These are phyloP conservation scores for Benitochromis conjunctus DNA, from an alignment of 2,113 vertebrate species.

Conservation along the genomic window DNA sequence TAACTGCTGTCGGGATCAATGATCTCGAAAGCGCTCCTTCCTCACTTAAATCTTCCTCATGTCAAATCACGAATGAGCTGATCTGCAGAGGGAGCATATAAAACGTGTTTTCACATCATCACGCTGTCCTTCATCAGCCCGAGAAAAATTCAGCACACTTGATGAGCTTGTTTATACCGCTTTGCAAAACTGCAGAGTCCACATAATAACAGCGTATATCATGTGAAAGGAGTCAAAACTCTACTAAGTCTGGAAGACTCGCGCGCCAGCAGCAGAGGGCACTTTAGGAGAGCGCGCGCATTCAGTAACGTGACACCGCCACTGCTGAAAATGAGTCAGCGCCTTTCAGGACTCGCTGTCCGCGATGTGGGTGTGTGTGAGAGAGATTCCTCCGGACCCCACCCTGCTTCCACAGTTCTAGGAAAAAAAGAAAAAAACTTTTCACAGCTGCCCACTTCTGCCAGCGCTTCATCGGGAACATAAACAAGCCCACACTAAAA, in stretches of 20 bases:
- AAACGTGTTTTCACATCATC: neutral
- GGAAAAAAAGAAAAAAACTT: neutral
- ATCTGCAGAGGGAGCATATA: too few relatives aligned
- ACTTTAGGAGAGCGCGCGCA: neutral
- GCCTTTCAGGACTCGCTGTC: neutral
- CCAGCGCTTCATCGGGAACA: neutral
- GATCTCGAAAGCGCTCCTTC: too few relatives aligned
- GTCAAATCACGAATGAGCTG: neutral
- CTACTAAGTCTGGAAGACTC: neutral
- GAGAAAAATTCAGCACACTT: neutral
- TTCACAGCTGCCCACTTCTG: neutral
- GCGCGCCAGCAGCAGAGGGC: neutral
- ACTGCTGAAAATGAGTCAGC: slow-evolving; percentile 13
- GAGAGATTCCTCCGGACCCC: slow-evolving; percentile 35
- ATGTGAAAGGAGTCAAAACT: neutral
- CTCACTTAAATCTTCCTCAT: rapidly evolving
- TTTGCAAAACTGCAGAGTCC: neutral
- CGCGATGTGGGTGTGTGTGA: neutral
- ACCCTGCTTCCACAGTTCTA: slow-evolving; percentile 36
- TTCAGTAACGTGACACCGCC: neutral
- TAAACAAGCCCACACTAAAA: neutral
- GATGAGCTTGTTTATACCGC: neutral
- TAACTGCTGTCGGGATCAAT: too few relatives aligned
- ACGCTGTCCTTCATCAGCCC: neutral
- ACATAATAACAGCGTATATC: neutral